phyloP scores from a whole-genome alignment of 1,140 invertebrate genomes.

The Asobara japonica region DNA sequence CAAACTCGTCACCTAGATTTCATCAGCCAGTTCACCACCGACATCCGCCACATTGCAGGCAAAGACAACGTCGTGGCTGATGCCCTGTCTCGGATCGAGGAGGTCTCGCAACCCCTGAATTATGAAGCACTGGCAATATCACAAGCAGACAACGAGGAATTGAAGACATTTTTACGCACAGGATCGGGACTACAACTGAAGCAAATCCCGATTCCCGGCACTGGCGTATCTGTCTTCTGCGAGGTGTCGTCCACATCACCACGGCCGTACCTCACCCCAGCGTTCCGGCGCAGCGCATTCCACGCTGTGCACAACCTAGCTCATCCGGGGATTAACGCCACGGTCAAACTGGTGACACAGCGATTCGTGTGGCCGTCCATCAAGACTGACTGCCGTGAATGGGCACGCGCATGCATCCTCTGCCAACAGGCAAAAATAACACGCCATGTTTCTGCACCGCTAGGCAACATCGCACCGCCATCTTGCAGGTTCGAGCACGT shows the following conservation, averaged over 20 bases:
- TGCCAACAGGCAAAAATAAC: constrained; percentile 46
- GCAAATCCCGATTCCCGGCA: neutral
- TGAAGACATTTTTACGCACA: neutral
- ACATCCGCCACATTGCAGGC: constrained; percentile 54
- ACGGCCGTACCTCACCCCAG: constrained; percentile 42
- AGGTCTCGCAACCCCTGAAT: constrained; percentile 28
- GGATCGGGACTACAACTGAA: neutral
- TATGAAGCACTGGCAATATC: constrained; percentile 29
- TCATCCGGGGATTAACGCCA: constrained; percentile 43
- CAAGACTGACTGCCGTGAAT: constrained; percentile 38
- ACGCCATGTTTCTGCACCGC: constrained; percentile 37
- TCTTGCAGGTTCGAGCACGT: constrained; percentile 37
- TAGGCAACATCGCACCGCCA: constrained; percentile 37
- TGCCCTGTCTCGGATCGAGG: constrained; percentile 41
- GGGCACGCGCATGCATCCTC: constrained; percentile 39
- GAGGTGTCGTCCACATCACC: constrained; percentile 27
- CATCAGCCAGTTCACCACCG: constrained; percentile 54
- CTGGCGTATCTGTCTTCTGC: constrained; percentile 39
- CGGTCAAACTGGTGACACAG: constrained; percentile 50
- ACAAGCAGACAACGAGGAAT: constrained; percentile 33
- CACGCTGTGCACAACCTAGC: constrained; percentile 42
- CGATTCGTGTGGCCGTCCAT: constrained; percentile 62
- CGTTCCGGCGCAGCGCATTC: constrained; percentile 42
- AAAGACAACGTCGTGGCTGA: constrained; percentile 49
- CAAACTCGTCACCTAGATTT: constrained; percentile 51